Conservation (phyloP, 2,113 vertebrate species). For the Connochaetes taurinus region DNA sequence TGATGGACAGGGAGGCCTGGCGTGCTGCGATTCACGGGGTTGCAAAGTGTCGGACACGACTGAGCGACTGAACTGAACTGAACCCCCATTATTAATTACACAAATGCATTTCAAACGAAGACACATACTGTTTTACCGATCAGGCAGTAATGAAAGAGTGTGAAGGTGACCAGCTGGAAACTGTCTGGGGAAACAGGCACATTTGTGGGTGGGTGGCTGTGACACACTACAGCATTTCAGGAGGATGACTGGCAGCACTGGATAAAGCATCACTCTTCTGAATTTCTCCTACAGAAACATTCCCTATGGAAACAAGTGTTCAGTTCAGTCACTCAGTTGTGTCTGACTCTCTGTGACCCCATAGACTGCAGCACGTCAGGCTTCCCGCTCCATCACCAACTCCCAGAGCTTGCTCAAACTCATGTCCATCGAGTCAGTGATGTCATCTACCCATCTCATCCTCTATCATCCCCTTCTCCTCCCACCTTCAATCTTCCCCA, state of each 20-base stretch:
- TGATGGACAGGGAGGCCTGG: not conserved
- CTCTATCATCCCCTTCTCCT: too few relatives aligned
- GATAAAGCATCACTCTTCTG: not conserved
- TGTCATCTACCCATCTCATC: too few relatives aligned
- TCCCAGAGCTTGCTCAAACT: not conserved
- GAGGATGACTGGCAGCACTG: not conserved
- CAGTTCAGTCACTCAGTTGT: not conserved
- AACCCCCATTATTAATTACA: not conserved
- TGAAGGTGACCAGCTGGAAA: not conserved
- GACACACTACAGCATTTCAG: accelerated
- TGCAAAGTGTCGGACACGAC: not conserved
- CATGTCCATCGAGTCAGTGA: not conserved
- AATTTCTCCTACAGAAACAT: not conserved
- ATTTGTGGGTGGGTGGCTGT: accelerated
- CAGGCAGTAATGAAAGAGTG: not conserved
- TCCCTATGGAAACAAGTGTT: not conserved
- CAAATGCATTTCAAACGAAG: not conserved
- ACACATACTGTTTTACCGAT: not conserved
- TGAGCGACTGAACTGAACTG: not conserved
- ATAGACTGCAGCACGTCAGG: not conserved
- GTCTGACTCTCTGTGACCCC: not conserved
- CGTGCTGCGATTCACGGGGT: not conserved
- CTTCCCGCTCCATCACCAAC: not conserved
- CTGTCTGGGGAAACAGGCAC: not conserved
- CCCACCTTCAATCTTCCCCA: too few relatives aligned